Base-by-base conservation (phyloP, 2,888 invertebrate species). In the Tuberolachnus salignus region DNA sequence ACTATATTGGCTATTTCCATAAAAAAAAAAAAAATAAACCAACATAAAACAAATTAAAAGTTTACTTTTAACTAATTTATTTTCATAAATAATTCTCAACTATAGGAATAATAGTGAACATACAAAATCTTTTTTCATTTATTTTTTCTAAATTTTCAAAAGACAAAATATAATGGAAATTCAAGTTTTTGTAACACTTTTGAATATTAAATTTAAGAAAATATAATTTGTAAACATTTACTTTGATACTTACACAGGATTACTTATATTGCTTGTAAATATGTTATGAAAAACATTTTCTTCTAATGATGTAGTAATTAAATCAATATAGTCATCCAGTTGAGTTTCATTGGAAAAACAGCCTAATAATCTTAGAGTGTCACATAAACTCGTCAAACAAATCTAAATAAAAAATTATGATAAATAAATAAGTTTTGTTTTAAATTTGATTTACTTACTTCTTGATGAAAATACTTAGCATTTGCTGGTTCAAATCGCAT, bases 401-500 rank as follows among this genome's bases (percentile, higher is more conserved):
- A 98, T 94, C 93, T 94, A 84, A 84, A 85, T 80, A 82, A 81
- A 72, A 61, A 21, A 53, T 21, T 23, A 70, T 11, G 72, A 21
- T 44, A 78, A 51, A 19, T 66, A 34, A 34, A 34, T 34, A 4
- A 34, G 34, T 34, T 4, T 3, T 34, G 3, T 34, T 6, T 34
- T 66, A 44, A 59, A 0, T 46, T 46, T 78, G 44, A n/a, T 26
- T 26, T 10, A 55, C 26, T 84, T 83, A 93, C 93, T 89, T 99
- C 98, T 82, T 95, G 93, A 84, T 96, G 92, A 87, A 99, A 99
- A 87, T 97, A 96, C 86, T 97, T 97, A 0, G 98, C 98, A 86
- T 99, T 99, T 0, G 98, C 98, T 1, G 99, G 99, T 86, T 99
- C 99, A 85, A 97, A 99, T 83, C 99, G 89, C 98, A 99, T 98